A percentile compares a stretch with the other conserved stretches of the same genome.
Conservation (phyloP, 2,888 invertebrate species). For the Xylophagus ater region DNA sequence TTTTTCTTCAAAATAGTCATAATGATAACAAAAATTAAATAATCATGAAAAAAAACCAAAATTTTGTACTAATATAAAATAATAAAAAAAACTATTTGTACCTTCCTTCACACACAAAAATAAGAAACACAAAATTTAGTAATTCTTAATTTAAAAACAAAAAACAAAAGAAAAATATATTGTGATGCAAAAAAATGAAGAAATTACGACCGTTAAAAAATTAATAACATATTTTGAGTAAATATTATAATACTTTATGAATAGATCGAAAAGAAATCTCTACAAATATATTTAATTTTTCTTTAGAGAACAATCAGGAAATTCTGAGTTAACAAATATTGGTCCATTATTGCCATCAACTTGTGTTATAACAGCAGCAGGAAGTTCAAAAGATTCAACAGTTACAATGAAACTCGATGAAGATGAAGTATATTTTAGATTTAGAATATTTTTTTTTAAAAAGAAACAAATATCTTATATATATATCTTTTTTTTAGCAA, state of each 20-base stretch:
- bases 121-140: no score
- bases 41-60: background rate
- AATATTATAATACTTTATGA: background rate
- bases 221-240: constrained; percentile 8
- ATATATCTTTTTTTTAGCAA: constrained; percentile 1
- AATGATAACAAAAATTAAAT: no score
- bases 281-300: background rate
- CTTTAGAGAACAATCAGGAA: constrained; percentile 7
- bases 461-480: background rate
- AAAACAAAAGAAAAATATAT: background rate
- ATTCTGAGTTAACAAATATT: constrained; percentile 3
- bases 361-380: constrained; percentile 3
- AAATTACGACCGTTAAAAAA: constrained; percentile 8
- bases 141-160: background rate
- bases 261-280: background rate
- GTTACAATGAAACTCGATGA: constrained; percentile 9
- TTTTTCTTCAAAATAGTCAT: no score
- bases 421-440: background rate
- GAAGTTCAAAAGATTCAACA: constrained; percentile 3
- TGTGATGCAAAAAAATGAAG: background rate
- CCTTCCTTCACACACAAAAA: no score
- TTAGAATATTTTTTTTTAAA: background rate
- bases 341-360: background rate
- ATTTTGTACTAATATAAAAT: background rate
- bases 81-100: background rate